Percentiles rank a stretch among this genome's conserved stretches.
Conservation (phyloP, 2,888 invertebrate genomes). For the Actias luna region DNA sequence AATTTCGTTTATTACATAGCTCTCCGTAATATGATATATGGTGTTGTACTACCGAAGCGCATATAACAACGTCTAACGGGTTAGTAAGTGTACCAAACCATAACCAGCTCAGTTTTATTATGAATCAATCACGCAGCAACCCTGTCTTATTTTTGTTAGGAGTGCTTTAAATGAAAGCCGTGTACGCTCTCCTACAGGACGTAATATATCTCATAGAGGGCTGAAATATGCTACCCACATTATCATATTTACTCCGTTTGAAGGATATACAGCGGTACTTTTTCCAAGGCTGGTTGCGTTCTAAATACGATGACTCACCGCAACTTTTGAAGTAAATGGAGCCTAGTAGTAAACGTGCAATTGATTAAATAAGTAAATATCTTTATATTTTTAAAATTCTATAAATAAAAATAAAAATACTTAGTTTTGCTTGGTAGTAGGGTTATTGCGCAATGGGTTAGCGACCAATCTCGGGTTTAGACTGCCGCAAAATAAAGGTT, state of each 20-base stretch:
- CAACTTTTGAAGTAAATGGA: neutral
- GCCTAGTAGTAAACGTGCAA: neutral
- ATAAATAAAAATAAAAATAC: too few relatives aligned
- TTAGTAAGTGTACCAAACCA: too few relatives aligned
- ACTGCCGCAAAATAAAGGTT: too few relatives aligned
- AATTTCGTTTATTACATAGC: too few relatives aligned
- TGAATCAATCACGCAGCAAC: neutral
- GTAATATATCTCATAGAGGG: constrained; percentile 3
- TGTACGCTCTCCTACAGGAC: neutral
- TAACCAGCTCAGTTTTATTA: neutral
- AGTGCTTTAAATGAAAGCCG: neutral
- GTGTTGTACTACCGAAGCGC: too few relatives aligned
- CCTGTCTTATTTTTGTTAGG: neutral
- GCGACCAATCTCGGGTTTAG: too few relatives aligned
- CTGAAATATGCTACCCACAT: neutral
- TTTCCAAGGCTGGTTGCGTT: neutral
- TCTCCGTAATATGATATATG: too few relatives aligned
- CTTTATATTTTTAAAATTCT: too few relatives aligned
- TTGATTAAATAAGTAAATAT: too few relatives aligned
- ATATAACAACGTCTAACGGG: too few relatives aligned
- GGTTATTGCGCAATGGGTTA: too few relatives aligned
- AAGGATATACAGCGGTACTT: neutral
- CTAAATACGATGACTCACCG: neutral
- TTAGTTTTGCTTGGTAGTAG: too few relatives aligned
- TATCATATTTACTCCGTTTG: constrained; percentile 1